phyloP scores from a whole-genome alignment of 2,888 invertebrate genomes.

The Synanthedon tipuliformis region DNA sequence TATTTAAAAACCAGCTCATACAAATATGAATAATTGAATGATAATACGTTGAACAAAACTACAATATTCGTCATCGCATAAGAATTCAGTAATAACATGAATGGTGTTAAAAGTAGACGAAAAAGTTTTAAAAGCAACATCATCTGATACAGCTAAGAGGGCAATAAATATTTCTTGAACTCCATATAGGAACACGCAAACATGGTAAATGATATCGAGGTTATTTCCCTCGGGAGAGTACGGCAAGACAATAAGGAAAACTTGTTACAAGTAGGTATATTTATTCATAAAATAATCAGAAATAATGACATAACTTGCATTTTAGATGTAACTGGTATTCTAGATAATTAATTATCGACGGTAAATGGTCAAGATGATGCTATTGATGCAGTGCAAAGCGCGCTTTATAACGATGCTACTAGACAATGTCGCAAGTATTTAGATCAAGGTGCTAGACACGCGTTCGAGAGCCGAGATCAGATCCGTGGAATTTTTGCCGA shows the following conservation, averaged over 20 bases:
- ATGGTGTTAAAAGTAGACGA: background rate
- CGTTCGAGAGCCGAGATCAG: slow-evolving; percentile 61
- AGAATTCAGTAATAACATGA: no score
- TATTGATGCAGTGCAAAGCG: slow-evolving; percentile 35
- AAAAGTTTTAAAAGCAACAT: background rate
- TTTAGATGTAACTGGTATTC: no score
- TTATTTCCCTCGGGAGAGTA: slow-evolving; percentile 36
- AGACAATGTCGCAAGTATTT: slow-evolving; percentile 68
- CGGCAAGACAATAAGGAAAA: slow-evolving; percentile 1
- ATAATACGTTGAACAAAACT: no score
- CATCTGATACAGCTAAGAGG: no score
- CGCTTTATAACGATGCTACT: slow-evolving; percentile 42
- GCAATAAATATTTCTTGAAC: no score
- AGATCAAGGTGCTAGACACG: slow-evolving; percentile 69
- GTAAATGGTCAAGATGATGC: slow-evolving; percentile 10
- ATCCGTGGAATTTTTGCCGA: slow-evolving; percentile 58
- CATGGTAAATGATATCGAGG: slow-evolving; percentile 29
- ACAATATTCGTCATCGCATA: no score
- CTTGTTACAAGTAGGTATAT: no score
- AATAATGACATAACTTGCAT: no score
- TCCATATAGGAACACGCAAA: slow-evolving; percentile 17
- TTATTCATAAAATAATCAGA: background rate
- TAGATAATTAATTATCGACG: no score
- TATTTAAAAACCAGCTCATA: background rate
- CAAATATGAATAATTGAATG: no score